phyloP scores from a whole-genome alignment of 2,113 vertebrate genomes.

The Menidia beryllina region DNA sequence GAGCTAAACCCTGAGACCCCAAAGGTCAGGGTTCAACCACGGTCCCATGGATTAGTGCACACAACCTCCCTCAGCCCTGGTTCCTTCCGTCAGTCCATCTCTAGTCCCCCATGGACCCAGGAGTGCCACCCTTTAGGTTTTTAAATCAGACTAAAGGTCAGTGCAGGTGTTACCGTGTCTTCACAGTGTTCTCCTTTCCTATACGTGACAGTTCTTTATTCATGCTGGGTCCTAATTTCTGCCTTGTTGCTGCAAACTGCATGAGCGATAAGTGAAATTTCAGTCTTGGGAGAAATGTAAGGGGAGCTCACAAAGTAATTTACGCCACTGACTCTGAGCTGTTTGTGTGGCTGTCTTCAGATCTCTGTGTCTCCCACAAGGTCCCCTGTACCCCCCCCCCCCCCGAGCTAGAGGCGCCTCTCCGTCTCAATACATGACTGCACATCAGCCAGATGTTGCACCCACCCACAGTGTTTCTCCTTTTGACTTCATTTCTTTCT shows the following conservation, averaged over 20 bases:
- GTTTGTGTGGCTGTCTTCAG: conserved; percentile 30
- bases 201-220: conserved; percentile 59
- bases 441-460: conserved; percentile 66
- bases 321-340: conserved; percentile 25
- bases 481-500: conserved; percentile 1
- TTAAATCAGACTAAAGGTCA: conserved; percentile 85
- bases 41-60: conserved; percentile 71
- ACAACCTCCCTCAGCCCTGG: conserved; percentile 49
- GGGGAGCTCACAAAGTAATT: conserved; percentile 25
- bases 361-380: conserved; percentile 44
- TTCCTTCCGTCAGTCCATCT: conserved; percentile 47
- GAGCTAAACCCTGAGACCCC: conserved; percentile 55
- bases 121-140: conserved; percentile 80
- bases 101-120: conserved; percentile 48
- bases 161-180: conserved; percentile 45
- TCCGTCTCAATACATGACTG: conserved; percentile 42
- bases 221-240: conserved; percentile 49
- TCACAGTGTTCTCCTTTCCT: conserved; percentile 27
- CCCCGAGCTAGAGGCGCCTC: conserved; percentile 60
- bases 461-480: conserved; percentile 40
- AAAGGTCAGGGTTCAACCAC: conserved; percentile 75
- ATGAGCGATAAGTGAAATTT: conserved; percentile 52
- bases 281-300: conserved; percentile 14
- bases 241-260: conserved; percentile 32
- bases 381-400: conserved; percentile 50